Conservation (phyloP, 2,797 vertebrate species). For the Ciconia nigra region DNA sequence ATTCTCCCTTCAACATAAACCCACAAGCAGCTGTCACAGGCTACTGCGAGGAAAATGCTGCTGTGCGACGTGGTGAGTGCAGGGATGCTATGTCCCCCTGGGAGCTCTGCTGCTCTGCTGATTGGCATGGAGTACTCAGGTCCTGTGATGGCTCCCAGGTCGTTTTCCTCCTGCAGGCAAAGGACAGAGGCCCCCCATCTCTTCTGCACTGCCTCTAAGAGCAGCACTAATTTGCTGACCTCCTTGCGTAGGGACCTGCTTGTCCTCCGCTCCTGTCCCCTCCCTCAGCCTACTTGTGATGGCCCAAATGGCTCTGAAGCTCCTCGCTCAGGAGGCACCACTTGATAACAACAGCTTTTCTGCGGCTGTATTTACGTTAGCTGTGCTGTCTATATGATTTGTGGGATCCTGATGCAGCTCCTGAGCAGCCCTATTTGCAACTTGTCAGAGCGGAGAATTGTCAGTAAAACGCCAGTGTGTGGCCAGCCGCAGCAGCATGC, state of each 20-base stretch:
- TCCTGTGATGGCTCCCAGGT: background rate
- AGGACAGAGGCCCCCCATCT: background rate
- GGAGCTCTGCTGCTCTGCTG: background rate
- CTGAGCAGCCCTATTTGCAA: background rate
- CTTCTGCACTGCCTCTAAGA: background rate
- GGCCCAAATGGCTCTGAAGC: background rate
- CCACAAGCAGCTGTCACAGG: background rate
- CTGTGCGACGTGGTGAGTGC: rapidly evolving
- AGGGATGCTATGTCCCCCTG: rapidly evolving
- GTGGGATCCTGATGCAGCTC: background rate
- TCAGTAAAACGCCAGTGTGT: background rate
- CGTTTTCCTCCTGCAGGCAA: background rate
- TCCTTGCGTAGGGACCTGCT: background rate
- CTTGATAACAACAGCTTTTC: background rate
- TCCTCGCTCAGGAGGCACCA: rapidly evolving
- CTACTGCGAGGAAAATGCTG: background rate
- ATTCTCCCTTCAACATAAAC: background rate
- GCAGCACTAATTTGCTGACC: background rate
- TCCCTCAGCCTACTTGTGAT: background rate
- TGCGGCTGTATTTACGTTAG: background rate
- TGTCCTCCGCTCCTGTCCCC: background rate
- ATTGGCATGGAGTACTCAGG: background rate
- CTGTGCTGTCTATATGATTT: background rate
- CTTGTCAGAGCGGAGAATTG: background rate
- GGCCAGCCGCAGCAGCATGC: rapidly evolving